Conservation (phyloP, 2,113 vertebrate species). For the Orientallactaga bullata region DNA sequence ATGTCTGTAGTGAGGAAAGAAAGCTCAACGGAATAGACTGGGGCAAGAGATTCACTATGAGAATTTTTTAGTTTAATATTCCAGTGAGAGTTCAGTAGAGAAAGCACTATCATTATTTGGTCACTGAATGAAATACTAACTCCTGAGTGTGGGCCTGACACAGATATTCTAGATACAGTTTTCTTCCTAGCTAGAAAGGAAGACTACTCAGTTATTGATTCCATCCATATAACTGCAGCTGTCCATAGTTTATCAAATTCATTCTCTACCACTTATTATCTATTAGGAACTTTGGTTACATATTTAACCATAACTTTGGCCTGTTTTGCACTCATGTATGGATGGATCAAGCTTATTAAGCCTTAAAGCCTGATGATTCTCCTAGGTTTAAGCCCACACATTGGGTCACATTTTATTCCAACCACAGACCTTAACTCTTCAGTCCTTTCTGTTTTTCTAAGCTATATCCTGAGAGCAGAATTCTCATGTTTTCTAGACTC, state of each 20-base stretch:
- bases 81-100: neutral
- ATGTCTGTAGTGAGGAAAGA: neutral
- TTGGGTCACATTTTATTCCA: neutral
- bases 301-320: neutral
- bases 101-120: fast-evolving
- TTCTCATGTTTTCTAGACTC: neutral
- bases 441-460: neutral
- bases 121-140: neutral
- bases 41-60: neutral
- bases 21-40: too few species aligned
- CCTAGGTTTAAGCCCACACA: neutral
- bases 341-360: neutral
- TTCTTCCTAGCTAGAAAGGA: neutral
- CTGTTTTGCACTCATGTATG: neutral
- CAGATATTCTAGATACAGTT: neutral
- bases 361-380: neutral
- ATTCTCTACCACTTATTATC: neutral
- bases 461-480: neutral
- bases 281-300: neutral
- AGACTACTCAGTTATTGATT: neutral
- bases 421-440: neutral
- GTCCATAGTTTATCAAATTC: neutral
- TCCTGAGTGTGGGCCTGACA: too few species aligned
- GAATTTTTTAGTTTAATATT: neutral
- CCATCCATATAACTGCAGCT: neutral